A percentile compares a stretch with the other conserved stretches of the same genome.
Evolutionary conservation across 2,888 invertebrate species (phyloP).

Genomic region (Tuberolachnus salignus): DNA sequence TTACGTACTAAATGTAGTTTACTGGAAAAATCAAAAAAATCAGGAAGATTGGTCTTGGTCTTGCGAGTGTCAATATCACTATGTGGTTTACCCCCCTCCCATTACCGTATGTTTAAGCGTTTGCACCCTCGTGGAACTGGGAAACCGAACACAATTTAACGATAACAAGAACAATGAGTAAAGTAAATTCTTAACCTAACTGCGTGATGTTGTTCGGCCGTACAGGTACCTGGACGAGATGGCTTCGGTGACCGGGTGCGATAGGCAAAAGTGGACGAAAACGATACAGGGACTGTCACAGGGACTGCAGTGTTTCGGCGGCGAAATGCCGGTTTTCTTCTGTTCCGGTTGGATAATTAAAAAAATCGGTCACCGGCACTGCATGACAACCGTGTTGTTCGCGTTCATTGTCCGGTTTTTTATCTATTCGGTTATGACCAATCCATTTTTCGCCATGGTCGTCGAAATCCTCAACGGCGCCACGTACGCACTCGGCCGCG

Average conservation of each 20-base stretch:
- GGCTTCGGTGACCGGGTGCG: conserved; percentile 5
- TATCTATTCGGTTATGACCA: conserved; percentile 78
- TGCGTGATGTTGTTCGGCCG: too few relatives aligned
- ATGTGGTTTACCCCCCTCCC: too few relatives aligned
- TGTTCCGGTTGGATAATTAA: conserved; percentile 75
- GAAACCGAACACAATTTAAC: too few relatives aligned
- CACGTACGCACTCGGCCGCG: conserved; percentile 86
- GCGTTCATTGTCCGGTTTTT: conserved; percentile 81
- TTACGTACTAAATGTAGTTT: too few relatives aligned
- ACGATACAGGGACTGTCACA: conserved; percentile 77
- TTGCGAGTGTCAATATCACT: too few relatives aligned
- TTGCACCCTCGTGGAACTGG: too few relatives aligned
- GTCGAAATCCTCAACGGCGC: conserved; percentile 87
- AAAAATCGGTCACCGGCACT: conserved; percentile 79
- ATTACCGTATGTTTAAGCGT: too few relatives aligned
- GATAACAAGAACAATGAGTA: too few relatives aligned
- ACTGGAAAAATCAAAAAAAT: too few relatives aligned
- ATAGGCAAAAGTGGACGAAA: conserved; percentile 67
- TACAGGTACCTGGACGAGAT: conserved; percentile 72
- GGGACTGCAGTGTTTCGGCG: conserved; percentile 80
- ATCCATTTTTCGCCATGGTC: conserved; percentile 84
- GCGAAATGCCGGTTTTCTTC: conserved; percentile 87
- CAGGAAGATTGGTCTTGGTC: too few relatives aligned
- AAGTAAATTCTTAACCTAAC: too few relatives aligned
- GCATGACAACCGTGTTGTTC: conserved; percentile 81